Conservation (phyloP, 2,113 vertebrate species). For the Pygoscelis antarcticus region DNA sequence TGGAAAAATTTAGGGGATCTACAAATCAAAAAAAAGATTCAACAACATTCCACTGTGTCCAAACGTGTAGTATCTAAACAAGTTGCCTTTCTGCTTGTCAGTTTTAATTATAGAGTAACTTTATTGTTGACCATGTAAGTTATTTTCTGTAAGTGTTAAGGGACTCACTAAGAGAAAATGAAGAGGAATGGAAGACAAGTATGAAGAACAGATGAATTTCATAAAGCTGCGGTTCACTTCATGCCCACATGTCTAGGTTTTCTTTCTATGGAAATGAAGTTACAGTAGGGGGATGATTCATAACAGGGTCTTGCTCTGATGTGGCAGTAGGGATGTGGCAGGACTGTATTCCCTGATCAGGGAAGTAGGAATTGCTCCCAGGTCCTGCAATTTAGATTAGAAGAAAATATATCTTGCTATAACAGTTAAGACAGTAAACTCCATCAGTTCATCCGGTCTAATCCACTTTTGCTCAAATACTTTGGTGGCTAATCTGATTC, state of each 20-base stretch:
- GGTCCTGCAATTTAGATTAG: conserved; percentile 6
- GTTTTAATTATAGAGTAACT: not conserved
- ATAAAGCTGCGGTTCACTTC: not conserved
- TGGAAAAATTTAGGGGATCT: not conserved
- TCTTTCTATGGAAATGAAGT: not conserved
- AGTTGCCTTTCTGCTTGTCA: not conserved
- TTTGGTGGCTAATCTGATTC: conserved; percentile 9
- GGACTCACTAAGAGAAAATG: not conserved
- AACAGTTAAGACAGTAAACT: not conserved
- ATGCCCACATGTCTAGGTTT: not conserved
- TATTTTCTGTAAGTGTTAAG: not conserved
- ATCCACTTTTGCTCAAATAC: conserved; percentile 18
- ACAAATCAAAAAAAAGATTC: not conserved
- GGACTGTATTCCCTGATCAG: not conserved
- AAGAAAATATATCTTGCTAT: not conserved
- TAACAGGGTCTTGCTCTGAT: not conserved
- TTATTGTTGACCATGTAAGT: not conserved
- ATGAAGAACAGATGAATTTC: not conserved
- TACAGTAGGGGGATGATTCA: not conserved
- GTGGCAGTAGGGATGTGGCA: not conserved
- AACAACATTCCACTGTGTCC: not conserved
- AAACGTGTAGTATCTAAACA: not conserved
- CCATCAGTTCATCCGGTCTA: conserved; percentile 10
- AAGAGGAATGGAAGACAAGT: not conserved
- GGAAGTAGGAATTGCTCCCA: not conserved